Base-by-base conservation (phyloP, 2,888 invertebrate species). In the Drosophila melanosoma region DNA sequence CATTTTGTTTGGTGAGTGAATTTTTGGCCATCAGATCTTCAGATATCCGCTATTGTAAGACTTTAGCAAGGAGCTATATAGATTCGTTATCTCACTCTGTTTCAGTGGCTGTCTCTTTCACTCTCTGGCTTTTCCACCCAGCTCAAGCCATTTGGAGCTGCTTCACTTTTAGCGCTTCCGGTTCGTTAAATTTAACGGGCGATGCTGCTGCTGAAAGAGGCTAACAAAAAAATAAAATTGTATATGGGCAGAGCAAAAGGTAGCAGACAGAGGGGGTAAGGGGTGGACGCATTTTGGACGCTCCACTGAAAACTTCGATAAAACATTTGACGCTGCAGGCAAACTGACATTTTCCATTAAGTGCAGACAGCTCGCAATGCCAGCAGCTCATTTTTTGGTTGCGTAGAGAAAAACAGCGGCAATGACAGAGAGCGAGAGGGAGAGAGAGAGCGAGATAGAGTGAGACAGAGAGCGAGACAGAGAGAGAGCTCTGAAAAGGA, bases 271-370 rank as follows among this genome's bases (percentile, higher is more conserved):
- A 26, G 54, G 0, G 53, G 8, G 42, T 4, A 11, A 0, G 12
- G 6, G 58, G 38, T 20, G 23, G 20, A 38, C 11, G 32, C n/a
- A 29, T 29, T 62, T 65, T 56, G 66, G 66, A 45, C 63, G 74
- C 64, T 71, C 48, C 65, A 68, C 64, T 78, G 57, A 52, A 80
- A 81, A 85, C 85, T 85, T 87, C 87, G 87, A 87, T 89, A 89
- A 88, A 89, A 85, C 82, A 81, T 79, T 87, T 87, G 83, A 80
- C 64, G 85, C 83, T 82, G 69, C 79, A 81, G 82, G 79, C 83
- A 77, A 87, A 88, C 89, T 90, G 88, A 90, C 91, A 87, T 90
- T 81, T 90, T 89, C 91, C 90, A 91, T 91, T 91, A 91, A 87
- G 83, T 82, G 86, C 88, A 91, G 87, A 90, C 84, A 83, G 82